Evolutionary conservation across 2,113 vertebrate genomes (phyloP).

Genomic region (Rhegmatorhina hoffmannsi): DNA sequence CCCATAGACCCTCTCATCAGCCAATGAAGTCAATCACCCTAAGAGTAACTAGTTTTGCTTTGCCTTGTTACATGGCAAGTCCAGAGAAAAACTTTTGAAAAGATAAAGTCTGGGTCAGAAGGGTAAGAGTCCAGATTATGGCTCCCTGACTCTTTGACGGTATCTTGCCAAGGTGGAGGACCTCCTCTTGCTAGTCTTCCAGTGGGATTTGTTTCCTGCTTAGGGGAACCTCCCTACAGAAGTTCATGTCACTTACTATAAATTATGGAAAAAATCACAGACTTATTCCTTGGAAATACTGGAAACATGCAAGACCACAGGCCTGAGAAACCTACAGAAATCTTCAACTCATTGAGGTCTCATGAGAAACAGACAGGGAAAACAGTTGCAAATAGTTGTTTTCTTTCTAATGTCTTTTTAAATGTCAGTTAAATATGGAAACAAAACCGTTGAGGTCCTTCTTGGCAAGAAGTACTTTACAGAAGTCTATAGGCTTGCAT

Average conservation of each 20-base stretch:
- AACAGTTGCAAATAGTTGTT: neutral
- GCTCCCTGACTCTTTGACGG: neutral
- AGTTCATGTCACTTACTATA: neutral
- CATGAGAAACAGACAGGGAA: neutral
- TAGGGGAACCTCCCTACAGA: neutral
- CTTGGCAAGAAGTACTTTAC: neutral
- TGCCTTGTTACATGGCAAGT: neutral
- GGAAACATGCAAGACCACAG: neutral
- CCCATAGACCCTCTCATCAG: neutral
- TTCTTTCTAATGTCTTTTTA: neutral
- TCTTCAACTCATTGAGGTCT: neutral
- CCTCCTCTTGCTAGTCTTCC: neutral
- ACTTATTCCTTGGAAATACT: neutral
- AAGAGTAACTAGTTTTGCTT: neutral
- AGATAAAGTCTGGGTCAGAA: neutral
- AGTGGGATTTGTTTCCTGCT: neutral
- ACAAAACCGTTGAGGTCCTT: neutral
- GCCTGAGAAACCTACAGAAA: neutral
- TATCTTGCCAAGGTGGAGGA: neutral
- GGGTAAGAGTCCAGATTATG: neutral
- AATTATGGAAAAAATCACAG: neutral
- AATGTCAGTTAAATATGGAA: neutral
- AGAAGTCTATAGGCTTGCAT: neutral
- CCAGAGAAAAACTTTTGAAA: neutral
- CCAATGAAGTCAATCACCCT: neutral